Evolutionary conservation across 1,140 invertebrate genomes (phyloP).

Genomic region (Polyergus mexicanus): DNA sequence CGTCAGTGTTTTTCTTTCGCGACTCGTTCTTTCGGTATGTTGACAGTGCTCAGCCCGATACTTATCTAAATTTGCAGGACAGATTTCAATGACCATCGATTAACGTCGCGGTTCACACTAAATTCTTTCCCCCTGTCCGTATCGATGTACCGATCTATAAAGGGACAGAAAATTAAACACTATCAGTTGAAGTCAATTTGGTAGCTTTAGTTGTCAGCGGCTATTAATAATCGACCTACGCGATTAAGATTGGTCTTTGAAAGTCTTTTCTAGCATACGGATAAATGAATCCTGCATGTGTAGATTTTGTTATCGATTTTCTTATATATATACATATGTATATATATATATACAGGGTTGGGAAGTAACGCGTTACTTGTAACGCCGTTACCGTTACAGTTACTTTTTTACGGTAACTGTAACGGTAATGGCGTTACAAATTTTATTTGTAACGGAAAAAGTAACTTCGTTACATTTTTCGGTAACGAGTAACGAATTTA

Average conservation of each 20-base stretch:
- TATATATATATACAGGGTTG: no score
- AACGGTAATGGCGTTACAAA: no score
- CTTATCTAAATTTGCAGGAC: slow-evolving; percentile 49
- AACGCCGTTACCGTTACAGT: no score
- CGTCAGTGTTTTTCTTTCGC: slow-evolving; percentile 36
- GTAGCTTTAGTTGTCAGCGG: background rate
- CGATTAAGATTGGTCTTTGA: background rate
- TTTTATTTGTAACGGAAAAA: no score
- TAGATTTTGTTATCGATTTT: background rate
- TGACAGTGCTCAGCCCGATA: slow-evolving; percentile 47
- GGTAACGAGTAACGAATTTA: no score
- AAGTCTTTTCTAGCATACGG: background rate
- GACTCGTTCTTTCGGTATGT: slow-evolving; percentile 25
- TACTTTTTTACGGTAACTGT: no score
- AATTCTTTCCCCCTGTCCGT: slow-evolving; percentile 17
- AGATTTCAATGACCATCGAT: slow-evolving; percentile 22
- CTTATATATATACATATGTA: no score
- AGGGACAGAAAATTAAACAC: background rate
- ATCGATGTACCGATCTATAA: background rate
- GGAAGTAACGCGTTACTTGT: no score
- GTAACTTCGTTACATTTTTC: no score
- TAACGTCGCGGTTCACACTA: slow-evolving; percentile 36
- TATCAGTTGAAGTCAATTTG: slow-evolving; percentile 1
- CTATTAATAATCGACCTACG: background rate
- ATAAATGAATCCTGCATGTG: background rate